These are phyloP conservation scores for Lathronympha strigana DNA, from an alignment of 2,888 invertebrate genomes.

Conservation along the genomic window DNA sequence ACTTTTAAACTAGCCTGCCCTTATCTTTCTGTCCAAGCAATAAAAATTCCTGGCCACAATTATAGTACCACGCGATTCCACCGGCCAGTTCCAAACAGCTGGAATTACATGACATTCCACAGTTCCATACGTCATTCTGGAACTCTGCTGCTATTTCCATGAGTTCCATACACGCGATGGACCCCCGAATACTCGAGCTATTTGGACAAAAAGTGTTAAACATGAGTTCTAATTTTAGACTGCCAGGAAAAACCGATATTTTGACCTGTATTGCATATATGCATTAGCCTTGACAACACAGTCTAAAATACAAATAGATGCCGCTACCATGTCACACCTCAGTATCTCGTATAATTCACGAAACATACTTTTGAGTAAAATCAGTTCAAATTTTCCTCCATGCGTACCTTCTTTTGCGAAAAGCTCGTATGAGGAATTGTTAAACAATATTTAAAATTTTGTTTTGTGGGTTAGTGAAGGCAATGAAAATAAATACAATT, in stretches of 20 bases:
- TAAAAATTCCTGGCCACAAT: constrained; percentile 28
- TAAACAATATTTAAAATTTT: too few relatives aligned
- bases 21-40: constrained; percentile 21
- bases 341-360: too few relatives aligned
- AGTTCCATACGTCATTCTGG: background rate
- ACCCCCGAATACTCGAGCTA: constrained; percentile 13
- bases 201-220: background rate
- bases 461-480: too few relatives aligned
- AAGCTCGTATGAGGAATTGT: too few relatives aligned
- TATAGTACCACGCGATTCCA: constrained; percentile 20
- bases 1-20: constrained; percentile 16
- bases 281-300: too few relatives aligned
- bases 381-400: too few relatives aligned
- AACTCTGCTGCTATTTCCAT: background rate
- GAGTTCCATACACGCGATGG: constrained; percentile 14
- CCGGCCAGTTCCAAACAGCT: background rate
- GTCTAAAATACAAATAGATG: too few relatives aligned
- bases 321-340: too few relatives aligned
- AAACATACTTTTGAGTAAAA: too few relatives aligned
- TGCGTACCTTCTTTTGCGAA: too few relatives aligned
- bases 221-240: background rate
- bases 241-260: background rate
- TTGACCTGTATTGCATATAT: too few relatives aligned
- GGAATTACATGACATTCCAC: background rate
- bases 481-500: too few relatives aligned